Percentiles rank a stretch among this genome's conserved stretches.
phyloP scores from a whole-genome alignment of 1,140 invertebrate species.

The Danaus plexippus region DNA sequence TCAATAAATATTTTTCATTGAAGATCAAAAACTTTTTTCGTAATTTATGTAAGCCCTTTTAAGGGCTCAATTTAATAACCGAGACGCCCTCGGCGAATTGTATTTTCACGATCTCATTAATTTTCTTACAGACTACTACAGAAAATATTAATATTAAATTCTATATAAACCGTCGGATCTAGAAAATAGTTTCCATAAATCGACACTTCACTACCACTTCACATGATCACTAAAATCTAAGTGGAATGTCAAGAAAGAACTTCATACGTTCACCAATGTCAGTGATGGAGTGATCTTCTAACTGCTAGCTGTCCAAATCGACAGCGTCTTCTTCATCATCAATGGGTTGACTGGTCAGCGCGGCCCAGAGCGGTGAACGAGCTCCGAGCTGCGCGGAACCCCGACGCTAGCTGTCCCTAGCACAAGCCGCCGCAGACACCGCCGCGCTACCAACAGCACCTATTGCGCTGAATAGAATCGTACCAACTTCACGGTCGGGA shows the following conservation, averaged over 20 bases:
- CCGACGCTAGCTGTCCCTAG: conserved; percentile 70
- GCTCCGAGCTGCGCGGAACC: conserved; percentile 66
- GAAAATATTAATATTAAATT: no score
- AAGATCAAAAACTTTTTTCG: no score
- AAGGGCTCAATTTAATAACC: no score
- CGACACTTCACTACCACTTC: background rate
- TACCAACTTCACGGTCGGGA: conserved; percentile 69
- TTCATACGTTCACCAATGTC: conserved; percentile 72
- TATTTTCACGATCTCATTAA: no score
- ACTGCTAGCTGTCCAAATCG: conserved; percentile 70
- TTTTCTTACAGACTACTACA: no score
- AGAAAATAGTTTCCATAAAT: no score
- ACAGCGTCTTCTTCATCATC: conserved; percentile 61
- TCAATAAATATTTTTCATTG: no score
- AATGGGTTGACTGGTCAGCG: conserved; percentile 75
- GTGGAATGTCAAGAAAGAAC: conserved; percentile 73
- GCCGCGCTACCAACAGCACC: conserved; percentile 65
- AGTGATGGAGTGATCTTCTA: conserved; percentile 62
- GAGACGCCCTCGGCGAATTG: no score
- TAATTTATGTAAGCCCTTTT: no score
- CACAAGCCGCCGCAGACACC: conserved; percentile 53
- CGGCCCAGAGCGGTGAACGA: conserved; percentile 77
- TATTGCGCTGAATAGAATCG: conserved; percentile 56
- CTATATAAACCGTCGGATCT: no score
- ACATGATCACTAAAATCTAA: conserved; percentile 42